Conservation (phyloP, 2,888 invertebrate species). For the Camptogramma bilineatum region DNA sequence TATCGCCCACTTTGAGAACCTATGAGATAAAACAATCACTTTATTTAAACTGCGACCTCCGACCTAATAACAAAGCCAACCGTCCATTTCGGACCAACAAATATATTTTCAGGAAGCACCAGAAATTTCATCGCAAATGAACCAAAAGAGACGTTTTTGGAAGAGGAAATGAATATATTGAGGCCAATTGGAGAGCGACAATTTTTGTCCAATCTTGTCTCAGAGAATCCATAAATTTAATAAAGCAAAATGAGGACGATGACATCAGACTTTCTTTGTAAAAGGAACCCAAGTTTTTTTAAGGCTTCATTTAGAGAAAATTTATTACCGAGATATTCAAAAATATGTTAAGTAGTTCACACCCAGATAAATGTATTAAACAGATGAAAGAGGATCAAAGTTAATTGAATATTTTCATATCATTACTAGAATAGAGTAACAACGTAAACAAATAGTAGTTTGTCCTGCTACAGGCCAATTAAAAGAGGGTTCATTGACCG, state of each 20-base stretch:
- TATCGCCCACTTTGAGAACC: no score
- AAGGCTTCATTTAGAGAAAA: constrained; percentile 7
- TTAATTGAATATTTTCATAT: neutral
- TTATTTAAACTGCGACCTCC: constrained; percentile 21
- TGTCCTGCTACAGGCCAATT: neutral
- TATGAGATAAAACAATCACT: constrained; percentile 7
- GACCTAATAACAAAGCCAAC: constrained; percentile 7
- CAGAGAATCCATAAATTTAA: constrained; percentile 18
- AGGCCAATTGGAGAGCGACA: constrained; percentile 31
- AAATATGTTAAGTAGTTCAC: neutral
- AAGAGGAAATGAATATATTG: constrained; percentile 28
- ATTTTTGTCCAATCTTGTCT: constrained; percentile 20
- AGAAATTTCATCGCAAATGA: constrained; percentile 32
- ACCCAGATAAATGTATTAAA: neutral
- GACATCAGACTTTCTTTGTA: constrained; percentile 12
- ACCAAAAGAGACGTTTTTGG: constrained; percentile 24
- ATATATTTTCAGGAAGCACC: constrained; percentile 18
- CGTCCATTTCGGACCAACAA: constrained; percentile 9
- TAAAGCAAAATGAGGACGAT: constrained; percentile 21
- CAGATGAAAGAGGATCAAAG: neutral
- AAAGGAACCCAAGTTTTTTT: constrained; percentile 6
- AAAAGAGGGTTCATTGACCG: neutral
- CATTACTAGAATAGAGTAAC: neutral
- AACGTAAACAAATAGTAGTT: neutral
- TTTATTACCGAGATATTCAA: neutral